Percentiles rank a stretch among this genome's conserved stretches.
These are phyloP conservation scores for Platanista minor DNA, from an alignment of 2,113 vertebrate species.

Conservation along the genomic window DNA sequence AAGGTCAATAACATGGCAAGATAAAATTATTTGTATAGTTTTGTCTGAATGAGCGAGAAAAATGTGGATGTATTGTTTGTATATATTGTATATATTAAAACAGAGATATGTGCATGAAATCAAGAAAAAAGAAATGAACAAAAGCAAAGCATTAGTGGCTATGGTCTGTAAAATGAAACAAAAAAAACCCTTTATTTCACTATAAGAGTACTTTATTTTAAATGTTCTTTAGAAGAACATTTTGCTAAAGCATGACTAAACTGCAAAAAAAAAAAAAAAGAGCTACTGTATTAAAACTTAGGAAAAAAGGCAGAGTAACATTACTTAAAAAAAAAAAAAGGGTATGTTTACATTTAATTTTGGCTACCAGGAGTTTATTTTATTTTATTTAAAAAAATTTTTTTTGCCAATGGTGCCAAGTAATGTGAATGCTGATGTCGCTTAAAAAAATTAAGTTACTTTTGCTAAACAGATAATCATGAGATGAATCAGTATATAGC, in stretches of 20 bases:
- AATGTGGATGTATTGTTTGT: slow-evolving; percentile 99
- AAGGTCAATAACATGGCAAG: slow-evolving; percentile 97
- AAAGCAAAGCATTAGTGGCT: slow-evolving; percentile 99
- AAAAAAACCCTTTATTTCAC: slow-evolving; percentile 95
- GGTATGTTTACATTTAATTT: slow-evolving; percentile 95
- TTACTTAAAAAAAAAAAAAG: slow-evolving; percentile 90
- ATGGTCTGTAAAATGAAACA: slow-evolving; percentile 99
- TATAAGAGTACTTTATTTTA: slow-evolving; percentile 99
- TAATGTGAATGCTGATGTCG: slow-evolving; percentile 97
- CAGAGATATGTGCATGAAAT: slow-evolving; percentile 99
- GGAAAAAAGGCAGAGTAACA: slow-evolving; percentile 96
- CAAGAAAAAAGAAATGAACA: slow-evolving; percentile 93
- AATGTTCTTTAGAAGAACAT: slow-evolving; percentile 99
- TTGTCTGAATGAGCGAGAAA: slow-evolving; percentile 97
- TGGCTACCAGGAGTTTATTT: slow-evolving; percentile 95
- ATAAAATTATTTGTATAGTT: slow-evolving; percentile 99
- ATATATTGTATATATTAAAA: slow-evolving; percentile 99
- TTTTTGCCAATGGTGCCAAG: slow-evolving; percentile 99
- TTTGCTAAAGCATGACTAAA: slow-evolving; percentile 99
- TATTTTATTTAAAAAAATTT: slow-evolving; percentile 77
- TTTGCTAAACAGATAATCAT: slow-evolving; percentile 98
- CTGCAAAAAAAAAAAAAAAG: slow-evolving; percentile 94
- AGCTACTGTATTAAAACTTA: slow-evolving; percentile 98
- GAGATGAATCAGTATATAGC: slow-evolving; percentile 86
- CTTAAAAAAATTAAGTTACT: slow-evolving; percentile 93